A percentile compares a stretch with the other conserved stretches of the same genome.
These are phyloP conservation scores for Macaca mulatta DNA, from an alignment of 2,113 vertebrate genomes.

Conservation along the genomic window DNA sequence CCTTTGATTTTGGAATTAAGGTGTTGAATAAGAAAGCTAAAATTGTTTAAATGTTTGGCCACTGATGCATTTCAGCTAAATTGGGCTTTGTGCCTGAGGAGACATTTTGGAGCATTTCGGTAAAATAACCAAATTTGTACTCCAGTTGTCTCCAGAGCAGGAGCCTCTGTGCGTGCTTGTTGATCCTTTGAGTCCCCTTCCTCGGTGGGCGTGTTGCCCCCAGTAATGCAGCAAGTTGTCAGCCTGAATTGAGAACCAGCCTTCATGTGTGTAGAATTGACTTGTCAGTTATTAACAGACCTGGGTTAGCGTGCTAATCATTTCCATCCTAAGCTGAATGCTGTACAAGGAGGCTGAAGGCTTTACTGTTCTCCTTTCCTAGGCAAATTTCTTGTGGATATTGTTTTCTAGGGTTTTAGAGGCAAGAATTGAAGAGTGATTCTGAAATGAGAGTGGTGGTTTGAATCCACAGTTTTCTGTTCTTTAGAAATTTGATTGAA, in stretches of 20 bases:
- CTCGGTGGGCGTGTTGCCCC: not conserved
- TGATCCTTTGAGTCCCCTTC: not conserved
- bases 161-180: not conserved
- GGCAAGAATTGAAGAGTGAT: not conserved
- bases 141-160: not conserved
- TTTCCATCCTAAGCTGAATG: not conserved
- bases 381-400: not conserved
- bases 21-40: conserved; percentile 19
- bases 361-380: not conserved
- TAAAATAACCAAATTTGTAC: not conserved
- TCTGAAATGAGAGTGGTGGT: not conserved
- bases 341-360: not conserved
- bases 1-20: not conserved
- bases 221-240: not conserved
- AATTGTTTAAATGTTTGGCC: not conserved
- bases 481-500: conserved; percentile 3
- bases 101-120: not conserved
- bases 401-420: not conserved
- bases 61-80: not conserved
- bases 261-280: not conserved
- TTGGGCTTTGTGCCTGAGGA: not conserved
- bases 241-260: not conserved
- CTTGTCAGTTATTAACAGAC: not conserved
- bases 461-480: not conserved
- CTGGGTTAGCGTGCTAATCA: not conserved